Evolutionary conservation across 2,113 vertebrate species (phyloP).

Genomic region (Hippoglossus stenolepis): DNA sequence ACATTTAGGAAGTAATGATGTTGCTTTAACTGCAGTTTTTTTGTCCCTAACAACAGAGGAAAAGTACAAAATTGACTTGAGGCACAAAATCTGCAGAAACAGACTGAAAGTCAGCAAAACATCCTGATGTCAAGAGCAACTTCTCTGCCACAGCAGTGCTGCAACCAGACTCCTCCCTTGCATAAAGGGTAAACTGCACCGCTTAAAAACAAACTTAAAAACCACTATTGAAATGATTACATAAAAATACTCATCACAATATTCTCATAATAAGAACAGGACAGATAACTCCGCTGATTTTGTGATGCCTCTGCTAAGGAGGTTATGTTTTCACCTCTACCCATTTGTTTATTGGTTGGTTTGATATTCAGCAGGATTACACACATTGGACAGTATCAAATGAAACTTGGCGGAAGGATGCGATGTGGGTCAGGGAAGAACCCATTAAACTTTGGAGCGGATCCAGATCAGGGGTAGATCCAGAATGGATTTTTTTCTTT

Average conservation of each 20-base stretch:
- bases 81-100: conserved; percentile 17
- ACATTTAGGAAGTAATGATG: background rate
- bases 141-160: background rate
- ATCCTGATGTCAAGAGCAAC: background rate
- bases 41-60: background rate
- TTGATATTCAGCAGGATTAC: too few relatives aligned
- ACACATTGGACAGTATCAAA: background rate
- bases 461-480: too few relatives aligned
- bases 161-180: too few relatives aligned
- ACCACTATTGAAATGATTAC: background rate
- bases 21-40: background rate
- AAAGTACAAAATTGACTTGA: background rate
- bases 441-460: too few relatives aligned
- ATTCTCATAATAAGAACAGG: too few relatives aligned
- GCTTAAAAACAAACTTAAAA: background rate
- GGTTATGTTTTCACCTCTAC: too few relatives aligned
- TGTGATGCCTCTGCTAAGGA: too few relatives aligned
- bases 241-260: background rate
- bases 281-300: too few relatives aligned
- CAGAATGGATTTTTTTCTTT: too few relatives aligned
- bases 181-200: too few relatives aligned
- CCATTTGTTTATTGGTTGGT: too few relatives aligned
- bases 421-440: too few relatives aligned
- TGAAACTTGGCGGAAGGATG: background rate
- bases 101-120: background rate